Conservation (phyloP, 2,888 invertebrate species). For the Nymphalis c-album region DNA sequence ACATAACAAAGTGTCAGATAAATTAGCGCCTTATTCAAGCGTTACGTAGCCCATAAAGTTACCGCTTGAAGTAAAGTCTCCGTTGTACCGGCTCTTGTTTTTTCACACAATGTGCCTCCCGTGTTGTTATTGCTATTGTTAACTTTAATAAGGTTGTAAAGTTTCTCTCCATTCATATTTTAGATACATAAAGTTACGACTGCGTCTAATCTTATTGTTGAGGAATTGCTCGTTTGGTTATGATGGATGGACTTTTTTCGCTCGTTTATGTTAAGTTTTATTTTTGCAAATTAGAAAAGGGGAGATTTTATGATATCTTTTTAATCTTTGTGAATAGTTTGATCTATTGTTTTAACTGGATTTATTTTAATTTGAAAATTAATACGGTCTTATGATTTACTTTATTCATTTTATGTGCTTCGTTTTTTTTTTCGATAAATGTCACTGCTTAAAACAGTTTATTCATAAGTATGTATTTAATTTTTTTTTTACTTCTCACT, state of each 20-base stretch:
- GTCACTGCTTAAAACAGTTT: too few relatives aligned
- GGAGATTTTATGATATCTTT: too few relatives aligned
- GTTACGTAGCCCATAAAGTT: not conserved
- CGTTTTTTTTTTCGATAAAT: too few relatives aligned
- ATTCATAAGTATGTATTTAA: too few relatives aligned
- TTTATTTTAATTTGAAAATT: too few relatives aligned
- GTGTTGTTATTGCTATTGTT: slow-evolving; percentile 25
- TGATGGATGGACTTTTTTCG: not conserved
- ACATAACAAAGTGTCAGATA: too few relatives aligned
- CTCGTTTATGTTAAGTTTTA: not conserved
- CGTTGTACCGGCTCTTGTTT: not conserved
- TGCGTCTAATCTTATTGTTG: slow-evolving; percentile 32
- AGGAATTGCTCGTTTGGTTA: not conserved
- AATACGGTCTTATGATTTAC: too few relatives aligned
- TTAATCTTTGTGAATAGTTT: too few relatives aligned
- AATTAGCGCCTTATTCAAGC: not conserved
- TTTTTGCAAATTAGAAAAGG: not conserved
- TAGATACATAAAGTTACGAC: slow-evolving; percentile 14
- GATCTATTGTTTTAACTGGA: too few relatives aligned
- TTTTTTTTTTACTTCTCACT: too few relatives aligned
- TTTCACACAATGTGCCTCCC: slow-evolving; percentile 15
- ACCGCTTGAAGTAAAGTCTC: slow-evolving; percentile 13
- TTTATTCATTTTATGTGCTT: too few relatives aligned
- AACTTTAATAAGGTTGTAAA: slow-evolving; percentile 6
- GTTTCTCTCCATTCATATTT: slow-evolving; percentile 20